Evolutionary conservation across 53 echinoderm and acorn worm genomes (phyloP).

Genomic region (Antedon mediterranea): DNA sequence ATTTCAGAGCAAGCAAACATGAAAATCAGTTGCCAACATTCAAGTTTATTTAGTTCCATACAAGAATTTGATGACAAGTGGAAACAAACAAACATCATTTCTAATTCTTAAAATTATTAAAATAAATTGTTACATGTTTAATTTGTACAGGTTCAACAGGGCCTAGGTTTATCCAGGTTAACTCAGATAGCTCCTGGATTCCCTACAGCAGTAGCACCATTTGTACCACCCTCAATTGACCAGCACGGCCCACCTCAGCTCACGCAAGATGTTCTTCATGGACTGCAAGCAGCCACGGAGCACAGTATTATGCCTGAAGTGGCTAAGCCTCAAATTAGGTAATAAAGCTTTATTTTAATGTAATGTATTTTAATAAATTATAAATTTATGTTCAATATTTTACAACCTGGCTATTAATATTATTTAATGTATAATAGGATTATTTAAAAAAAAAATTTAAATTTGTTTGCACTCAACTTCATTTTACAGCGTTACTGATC

Average conservation of each 20-base stretch:
- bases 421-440: no score
- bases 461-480: neutral
- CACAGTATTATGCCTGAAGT: neutral
- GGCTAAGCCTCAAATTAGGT: neutral
- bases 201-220: neutral
- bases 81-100: no score
- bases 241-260: neutral
- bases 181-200: neutral
- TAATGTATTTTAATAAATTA: no score
- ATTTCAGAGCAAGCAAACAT: no score
- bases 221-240: neutral
- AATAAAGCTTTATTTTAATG: neutral
- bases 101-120: no score
- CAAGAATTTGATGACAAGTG: no score
- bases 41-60: no score
- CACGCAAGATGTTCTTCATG: neutral
- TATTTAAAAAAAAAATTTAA: no score
- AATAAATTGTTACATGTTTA: no score
- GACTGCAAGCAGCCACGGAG: neutral
- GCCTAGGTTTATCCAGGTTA: neutral
- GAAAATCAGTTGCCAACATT: no score
- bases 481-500: conserved; percentile 30
- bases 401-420: no score
- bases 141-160: neutral
- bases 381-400: no score